phyloP scores from a whole-genome alignment of 2,888 invertebrate genomes.

The Dinocampus coccinellae region DNA sequence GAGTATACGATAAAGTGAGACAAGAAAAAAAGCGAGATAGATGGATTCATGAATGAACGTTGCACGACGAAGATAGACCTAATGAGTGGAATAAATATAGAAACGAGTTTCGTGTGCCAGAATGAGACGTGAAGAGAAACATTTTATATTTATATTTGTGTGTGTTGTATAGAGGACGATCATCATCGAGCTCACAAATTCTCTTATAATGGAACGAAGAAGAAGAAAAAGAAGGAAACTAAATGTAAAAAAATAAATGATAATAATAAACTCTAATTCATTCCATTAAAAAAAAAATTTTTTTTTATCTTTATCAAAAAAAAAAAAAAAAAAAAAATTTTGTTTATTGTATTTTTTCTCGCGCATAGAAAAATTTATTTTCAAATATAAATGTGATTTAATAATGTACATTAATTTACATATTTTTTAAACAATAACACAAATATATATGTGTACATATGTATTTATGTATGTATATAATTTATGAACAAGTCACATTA shows the following conservation, averaged over 20 bases:
- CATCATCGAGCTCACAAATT: constrained; percentile 1
- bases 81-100: constrained; percentile 51
- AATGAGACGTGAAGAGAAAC: constrained; percentile 51
- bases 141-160: too few species aligned
- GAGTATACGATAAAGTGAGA: constrained; percentile 53
- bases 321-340: too few species aligned
- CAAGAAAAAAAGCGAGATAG: constrained; percentile 44
- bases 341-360: neutral
- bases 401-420: too few species aligned
- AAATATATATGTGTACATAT: too few species aligned
- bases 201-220: too few species aligned
- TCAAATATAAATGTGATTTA: too few species aligned
- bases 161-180: neutral
- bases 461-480: neutral
- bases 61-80: constrained; percentile 47
- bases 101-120: constrained; percentile 51
- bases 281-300: too few species aligned
- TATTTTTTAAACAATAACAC: neutral
- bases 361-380: neutral
- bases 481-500: constrained; percentile 2
- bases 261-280: too few species aligned
- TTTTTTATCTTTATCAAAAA: too few species aligned
- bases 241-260: too few species aligned
- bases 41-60: constrained; percentile 52
- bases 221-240: too few species aligned